phyloP scores from a whole-genome alignment of 2,797 vertebrate genomes.

The Danio kyathit region DNA sequence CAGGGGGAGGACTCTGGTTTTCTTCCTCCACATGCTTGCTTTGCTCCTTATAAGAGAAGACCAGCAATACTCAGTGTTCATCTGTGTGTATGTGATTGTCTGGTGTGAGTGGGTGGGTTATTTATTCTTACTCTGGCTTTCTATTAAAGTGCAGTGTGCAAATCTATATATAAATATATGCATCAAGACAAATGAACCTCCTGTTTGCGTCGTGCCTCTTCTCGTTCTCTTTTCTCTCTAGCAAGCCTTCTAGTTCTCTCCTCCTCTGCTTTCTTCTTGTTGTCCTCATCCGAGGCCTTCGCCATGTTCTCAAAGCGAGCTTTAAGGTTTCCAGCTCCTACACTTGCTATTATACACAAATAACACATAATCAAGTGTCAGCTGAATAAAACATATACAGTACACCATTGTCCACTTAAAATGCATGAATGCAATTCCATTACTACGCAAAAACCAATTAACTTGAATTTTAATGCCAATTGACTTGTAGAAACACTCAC shows the following conservation, averaged over 20 bases:
- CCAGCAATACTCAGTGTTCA: not conserved
- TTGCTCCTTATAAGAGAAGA: slow-evolving; percentile 62
- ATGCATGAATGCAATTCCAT: not conserved
- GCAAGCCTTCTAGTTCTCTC: slow-evolving; percentile 78
- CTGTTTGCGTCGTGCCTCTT: slow-evolving; percentile 69
- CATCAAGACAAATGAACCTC: slow-evolving; percentile 67
- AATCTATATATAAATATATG: not conserved
- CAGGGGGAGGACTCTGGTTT: slow-evolving; percentile 54
- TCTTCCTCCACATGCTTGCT: slow-evolving; percentile 55
- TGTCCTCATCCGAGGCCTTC: slow-evolving; percentile 83
- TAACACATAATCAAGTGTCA: not conserved
- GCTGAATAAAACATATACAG: not conserved
- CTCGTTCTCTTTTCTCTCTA: slow-evolving; percentile 77
- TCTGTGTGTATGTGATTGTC: slow-evolving; percentile 6
- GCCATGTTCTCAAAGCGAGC: slow-evolving; percentile 92
- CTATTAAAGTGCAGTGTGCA: not conserved
- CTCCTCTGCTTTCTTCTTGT: slow-evolving; percentile 81
- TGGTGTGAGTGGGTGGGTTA: not conserved
- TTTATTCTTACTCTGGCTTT: not conserved
- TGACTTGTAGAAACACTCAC: slow-evolving; percentile 75
- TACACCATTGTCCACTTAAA: not conserved
- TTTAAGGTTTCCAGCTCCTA: slow-evolving; percentile 87
- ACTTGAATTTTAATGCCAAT: not conserved
- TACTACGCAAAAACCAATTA: not conserved
- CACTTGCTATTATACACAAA: slow-evolving; percentile 72